These are phyloP conservation scores for Rafetus swinhoei DNA, from an alignment of 2,113 vertebrate species.

Conservation along the genomic window DNA sequence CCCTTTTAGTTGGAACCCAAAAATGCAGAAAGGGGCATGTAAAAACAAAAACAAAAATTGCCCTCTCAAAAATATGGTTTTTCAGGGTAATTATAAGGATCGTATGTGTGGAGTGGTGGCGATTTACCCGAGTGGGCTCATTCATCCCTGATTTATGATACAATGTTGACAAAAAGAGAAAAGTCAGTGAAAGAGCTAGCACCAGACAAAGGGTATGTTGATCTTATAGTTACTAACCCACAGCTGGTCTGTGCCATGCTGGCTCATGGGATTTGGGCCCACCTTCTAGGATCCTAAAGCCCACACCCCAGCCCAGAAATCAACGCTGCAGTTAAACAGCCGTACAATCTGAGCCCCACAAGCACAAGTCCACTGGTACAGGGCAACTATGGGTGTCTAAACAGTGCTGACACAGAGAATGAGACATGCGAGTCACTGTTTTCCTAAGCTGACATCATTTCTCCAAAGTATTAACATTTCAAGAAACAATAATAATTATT, in stretches of 20 bases:
- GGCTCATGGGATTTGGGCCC: not conserved
- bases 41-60: not conserved
- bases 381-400: not conserved
- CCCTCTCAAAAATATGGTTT: not conserved
- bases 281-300: not conserved
- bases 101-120: not conserved
- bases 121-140: not conserved
- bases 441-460: not conserved
- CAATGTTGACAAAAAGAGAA: not conserved
- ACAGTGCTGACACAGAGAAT: not conserved
- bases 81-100: not conserved
- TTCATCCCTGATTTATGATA: not conserved
- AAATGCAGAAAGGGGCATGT: not conserved
- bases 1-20: not conserved
- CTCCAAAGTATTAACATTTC: not conserved
- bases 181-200: not conserved
- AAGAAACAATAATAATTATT: not conserved
- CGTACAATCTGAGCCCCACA: no score
- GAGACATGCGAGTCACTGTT: not conserved
- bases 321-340: not conserved
- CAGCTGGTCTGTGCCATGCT: not conserved
- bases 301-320: not conserved
- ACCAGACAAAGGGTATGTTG: not conserved
- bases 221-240: not conserved
- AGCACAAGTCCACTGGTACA: not conserved